A percentile compares a stretch with the other conserved stretches of the same genome.
Evolutionary conservation across 2,113 vertebrate species (phyloP).

Genomic region (Dasypus novemcinctus): DNA sequence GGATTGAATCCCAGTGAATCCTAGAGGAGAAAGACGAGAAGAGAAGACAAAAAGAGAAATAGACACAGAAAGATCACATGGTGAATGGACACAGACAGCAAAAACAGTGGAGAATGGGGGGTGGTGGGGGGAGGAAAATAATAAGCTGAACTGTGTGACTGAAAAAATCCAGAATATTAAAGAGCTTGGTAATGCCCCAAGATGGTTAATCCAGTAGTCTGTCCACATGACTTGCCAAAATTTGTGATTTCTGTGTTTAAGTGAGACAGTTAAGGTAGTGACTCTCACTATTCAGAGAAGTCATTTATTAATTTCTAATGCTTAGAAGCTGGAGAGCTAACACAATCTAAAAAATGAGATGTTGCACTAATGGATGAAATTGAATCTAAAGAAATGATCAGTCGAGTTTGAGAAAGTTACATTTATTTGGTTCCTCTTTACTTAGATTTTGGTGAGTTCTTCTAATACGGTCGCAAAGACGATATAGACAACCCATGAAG

Average conservation of each 20-base stretch:
- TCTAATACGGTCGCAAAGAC: too few relatives aligned
- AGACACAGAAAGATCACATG: too few relatives aligned
- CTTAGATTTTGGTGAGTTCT: background rate
- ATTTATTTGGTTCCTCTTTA: background rate
- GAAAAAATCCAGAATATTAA: background rate
- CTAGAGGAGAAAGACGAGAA: too few relatives aligned
- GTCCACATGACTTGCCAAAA: too few relatives aligned
- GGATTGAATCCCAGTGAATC: too few relatives aligned
- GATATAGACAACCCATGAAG: background rate
- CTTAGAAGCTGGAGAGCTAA: background rate
- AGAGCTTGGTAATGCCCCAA: fast-evolving
- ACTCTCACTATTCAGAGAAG: background rate
- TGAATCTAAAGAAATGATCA: background rate
- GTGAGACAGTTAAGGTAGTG: background rate
- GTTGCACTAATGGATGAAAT: fast-evolving
- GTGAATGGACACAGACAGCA: too few relatives aligned
- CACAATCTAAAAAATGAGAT: background rate
- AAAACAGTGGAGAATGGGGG: too few relatives aligned
- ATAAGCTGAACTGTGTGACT: fast-evolving
- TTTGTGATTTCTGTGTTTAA: background rate
- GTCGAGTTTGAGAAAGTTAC: background rate
- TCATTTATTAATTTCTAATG: background rate
- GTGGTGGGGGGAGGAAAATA: too few relatives aligned
- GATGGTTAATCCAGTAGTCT: fast-evolving
- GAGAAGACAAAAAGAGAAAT: too few relatives aligned